Conservation (phyloP, 2,113 vertebrate species). For the Crotalus horridus region DNA sequence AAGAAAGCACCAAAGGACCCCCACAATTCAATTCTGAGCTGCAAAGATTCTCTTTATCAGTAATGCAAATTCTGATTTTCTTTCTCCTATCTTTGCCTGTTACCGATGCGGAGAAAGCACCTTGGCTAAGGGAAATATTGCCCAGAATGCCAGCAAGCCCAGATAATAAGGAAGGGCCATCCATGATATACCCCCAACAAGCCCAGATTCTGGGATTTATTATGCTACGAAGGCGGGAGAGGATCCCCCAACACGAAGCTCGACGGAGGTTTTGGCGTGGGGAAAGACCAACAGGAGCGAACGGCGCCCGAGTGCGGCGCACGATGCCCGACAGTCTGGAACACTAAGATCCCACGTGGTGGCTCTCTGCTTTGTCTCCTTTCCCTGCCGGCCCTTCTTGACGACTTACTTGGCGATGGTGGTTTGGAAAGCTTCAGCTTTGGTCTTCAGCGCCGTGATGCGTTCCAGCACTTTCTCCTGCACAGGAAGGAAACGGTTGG, state of each 20-base stretch:
- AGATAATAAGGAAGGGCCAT: not conserved
- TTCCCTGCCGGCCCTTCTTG: accelerated
- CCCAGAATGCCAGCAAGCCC: not conserved
- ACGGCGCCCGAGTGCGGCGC: not conserved
- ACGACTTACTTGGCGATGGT: constrained; percentile 73
- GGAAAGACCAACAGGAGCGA: not conserved
- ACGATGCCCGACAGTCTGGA: too few species aligned
- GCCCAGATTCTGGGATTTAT: not conserved
- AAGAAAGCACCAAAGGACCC: too few species aligned
- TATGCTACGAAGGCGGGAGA: too few species aligned
- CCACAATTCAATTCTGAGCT: too few species aligned
- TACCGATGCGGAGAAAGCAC: not conserved
- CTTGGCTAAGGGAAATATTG: not conserved
- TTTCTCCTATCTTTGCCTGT: not conserved
- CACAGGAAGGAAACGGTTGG: not conserved
- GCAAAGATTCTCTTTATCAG: too few species aligned
- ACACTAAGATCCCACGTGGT: not conserved
- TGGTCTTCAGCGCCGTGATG: constrained; percentile 82
- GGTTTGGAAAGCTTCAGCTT: constrained; percentile 82
- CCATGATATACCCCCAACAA: not conserved
- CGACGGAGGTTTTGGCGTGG: not conserved
- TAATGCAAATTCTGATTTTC: not conserved
- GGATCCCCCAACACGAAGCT: too few species aligned
- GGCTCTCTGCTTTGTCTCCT: too few species aligned
- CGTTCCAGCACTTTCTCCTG: constrained; percentile 88